These are phyloP conservation scores for Genyomyrus donnyi DNA, from an alignment of 2,113 vertebrate species.

Conservation along the genomic window DNA sequence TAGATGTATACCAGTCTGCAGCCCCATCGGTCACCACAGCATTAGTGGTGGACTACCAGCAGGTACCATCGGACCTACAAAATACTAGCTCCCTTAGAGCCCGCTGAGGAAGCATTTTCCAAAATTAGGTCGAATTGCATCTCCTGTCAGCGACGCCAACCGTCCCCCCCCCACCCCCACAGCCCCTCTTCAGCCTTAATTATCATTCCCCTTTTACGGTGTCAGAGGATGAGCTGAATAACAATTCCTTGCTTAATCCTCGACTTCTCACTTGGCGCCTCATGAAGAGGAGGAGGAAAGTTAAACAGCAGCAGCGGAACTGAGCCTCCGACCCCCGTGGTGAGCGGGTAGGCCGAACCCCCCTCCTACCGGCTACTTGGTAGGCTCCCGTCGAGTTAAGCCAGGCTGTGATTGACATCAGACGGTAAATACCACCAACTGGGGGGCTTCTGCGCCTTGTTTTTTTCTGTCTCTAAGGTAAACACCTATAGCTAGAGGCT, in stretches of 20 bases:
- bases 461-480: neutral
- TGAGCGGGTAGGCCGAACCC: neutral
- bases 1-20: neutral
- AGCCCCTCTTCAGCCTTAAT: conserved; percentile 34
- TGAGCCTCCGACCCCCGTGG: neutral
- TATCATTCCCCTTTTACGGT: conserved; percentile 44
- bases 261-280: neutral
- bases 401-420: neutral
- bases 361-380: neutral
- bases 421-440: neutral
- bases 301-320: neutral
- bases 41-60: neutral
- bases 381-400: neutral
- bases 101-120: conserved; percentile 1
- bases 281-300: neutral
- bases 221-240: conserved; percentile 35
- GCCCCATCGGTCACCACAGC: no score
- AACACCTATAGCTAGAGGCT: neutral
- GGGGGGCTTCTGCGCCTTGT: neutral
- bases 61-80: neutral
- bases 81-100: neutral
- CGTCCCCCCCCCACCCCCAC: neutral
- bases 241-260: conserved; percentile 25
- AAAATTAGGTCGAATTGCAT: conserved; percentile 62
- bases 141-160: conserved; percentile 33